Conservation (phyloP, 2,888 invertebrate species). For the Drosophila multiciliata region DNA sequence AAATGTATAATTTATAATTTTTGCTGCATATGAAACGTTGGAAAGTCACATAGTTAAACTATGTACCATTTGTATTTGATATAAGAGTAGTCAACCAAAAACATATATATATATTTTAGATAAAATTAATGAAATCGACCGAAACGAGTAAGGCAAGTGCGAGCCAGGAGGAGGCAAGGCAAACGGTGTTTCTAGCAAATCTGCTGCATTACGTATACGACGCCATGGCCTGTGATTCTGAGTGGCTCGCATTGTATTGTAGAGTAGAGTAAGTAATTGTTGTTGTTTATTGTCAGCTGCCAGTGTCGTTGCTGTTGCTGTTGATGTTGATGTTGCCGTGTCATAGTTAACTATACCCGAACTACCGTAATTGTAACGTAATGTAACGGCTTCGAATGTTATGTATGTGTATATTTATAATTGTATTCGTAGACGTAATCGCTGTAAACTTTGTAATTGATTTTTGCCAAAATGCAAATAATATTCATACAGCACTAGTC, state of each 20-base stretch:
- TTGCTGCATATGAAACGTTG: conserved; percentile 34
- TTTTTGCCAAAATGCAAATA: conserved; percentile 37
- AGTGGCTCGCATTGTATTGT: conserved; percentile 26
- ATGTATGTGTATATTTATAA: conserved; percentile 42
- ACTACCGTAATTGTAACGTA: conserved; percentile 40
- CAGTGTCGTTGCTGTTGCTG: conserved; percentile 20
- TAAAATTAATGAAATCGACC: not conserved
- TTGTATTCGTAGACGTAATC: conserved; percentile 40
- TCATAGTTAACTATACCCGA: conserved; percentile 60
- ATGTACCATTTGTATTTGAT: conserved; percentile 54
- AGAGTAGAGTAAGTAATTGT: conserved; percentile 35
- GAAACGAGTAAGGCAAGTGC: not conserved
- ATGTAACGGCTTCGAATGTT: conserved; percentile 53
- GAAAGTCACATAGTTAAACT: conserved; percentile 37
- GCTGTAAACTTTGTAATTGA: conserved; percentile 43
- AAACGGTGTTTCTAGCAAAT: conserved; percentile 1
- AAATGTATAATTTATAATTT: conserved; percentile 29
- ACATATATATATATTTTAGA: conserved; percentile 6
- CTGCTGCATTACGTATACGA: conserved; percentile 53
- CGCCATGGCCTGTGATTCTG: conserved; percentile 25
- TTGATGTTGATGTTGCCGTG: conserved; percentile 58
- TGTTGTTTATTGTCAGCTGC: conserved; percentile 45
- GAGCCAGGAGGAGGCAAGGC: conserved; percentile 1
- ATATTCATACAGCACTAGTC: conserved; percentile 30
- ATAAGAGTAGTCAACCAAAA: conserved; percentile 8